These are phyloP conservation scores for Serinus canaria DNA, from an alignment of 2,113 vertebrate species.

Conservation along the genomic window DNA sequence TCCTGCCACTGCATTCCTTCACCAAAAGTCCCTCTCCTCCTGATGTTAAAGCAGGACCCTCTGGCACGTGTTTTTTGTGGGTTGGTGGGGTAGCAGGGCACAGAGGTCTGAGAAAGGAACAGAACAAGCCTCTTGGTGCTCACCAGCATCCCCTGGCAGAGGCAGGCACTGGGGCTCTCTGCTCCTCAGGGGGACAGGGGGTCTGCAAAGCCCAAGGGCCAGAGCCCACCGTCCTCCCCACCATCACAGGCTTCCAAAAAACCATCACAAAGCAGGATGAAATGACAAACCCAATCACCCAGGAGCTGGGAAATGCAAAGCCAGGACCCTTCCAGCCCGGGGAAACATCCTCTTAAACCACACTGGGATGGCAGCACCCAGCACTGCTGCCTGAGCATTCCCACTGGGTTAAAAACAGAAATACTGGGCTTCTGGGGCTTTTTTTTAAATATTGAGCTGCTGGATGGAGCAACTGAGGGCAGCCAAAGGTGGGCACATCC, in stretches of 20 bases:
- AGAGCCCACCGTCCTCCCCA: accelerated
- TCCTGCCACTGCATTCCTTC: background rate
- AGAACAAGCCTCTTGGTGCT: background rate
- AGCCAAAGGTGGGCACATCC: background rate
- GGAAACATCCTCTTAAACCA: background rate
- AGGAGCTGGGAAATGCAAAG: background rate
- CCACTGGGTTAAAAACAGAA: accelerated
- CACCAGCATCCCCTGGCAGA: background rate
- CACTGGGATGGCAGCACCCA: background rate
- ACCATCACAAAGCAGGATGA: accelerated
- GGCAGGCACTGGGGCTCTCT: background rate
- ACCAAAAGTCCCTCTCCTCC: background rate
- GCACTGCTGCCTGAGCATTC: background rate
- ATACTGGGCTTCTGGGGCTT: background rate
- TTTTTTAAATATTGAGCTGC: background rate
- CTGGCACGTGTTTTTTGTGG: accelerated
- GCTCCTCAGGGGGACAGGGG: accelerated
- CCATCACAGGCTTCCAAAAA: background rate
- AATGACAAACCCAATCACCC: background rate
- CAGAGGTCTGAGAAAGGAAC: background rate
- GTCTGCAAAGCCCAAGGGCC: background rate
- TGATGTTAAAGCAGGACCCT: background rate
- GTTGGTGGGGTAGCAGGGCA: background rate
- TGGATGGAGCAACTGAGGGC: background rate
- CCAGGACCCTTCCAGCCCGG: background rate